Evolutionary conservation across 2,888 invertebrate genomes (phyloP), one percentile per base, ranked within the genome.

Genomic region (Sacculina carcini): DNA sequence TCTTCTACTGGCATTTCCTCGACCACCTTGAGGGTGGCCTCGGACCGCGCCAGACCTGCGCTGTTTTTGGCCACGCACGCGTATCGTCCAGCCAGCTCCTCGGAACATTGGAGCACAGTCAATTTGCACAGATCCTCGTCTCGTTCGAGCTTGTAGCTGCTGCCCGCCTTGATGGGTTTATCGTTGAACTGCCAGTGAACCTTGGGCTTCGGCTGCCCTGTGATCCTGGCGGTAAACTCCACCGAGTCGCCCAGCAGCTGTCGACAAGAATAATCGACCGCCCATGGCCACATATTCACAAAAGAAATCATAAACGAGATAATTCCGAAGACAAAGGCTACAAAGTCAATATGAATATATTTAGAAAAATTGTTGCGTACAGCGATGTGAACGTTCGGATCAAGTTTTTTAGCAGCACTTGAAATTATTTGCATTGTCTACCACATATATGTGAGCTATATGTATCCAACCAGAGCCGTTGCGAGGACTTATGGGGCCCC

Each of bases 151-250:
- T 73, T 73, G 63, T 79, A 84, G 63, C 83, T 85, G 49, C 77
- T 75, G 2, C 72, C 59, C 14, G 65, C 65, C 42, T 67, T 61
- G 19, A 92, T 72, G 0, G 76, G 77, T 52, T 74, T 70, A 7
- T 81, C 84, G 65, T 87, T 76, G 66, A 79, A 81, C 67, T 75
- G 81, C 92, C 92, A 94, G 1, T 74, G 69, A 21, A 92, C 72
- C 10, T 84, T 82, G 0, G 92, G 90, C 42, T 73, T 70, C 0
- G 87, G 87, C 4, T 84, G 73, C 9, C 86, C 86, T 49, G 72
- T 73, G 0, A 86, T 76, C 2, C 81, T 75, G 1, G 80, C 84
- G 0, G 78, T 74, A 65, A 87, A 80, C 61, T 84, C 85, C 2
- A 79, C 82, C 64, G 84, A 83, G 62, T 76, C 74, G 31, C 74